phyloP scores from a whole-genome alignment of 1,140 invertebrate species.

The Lethocerus indicus region DNA sequence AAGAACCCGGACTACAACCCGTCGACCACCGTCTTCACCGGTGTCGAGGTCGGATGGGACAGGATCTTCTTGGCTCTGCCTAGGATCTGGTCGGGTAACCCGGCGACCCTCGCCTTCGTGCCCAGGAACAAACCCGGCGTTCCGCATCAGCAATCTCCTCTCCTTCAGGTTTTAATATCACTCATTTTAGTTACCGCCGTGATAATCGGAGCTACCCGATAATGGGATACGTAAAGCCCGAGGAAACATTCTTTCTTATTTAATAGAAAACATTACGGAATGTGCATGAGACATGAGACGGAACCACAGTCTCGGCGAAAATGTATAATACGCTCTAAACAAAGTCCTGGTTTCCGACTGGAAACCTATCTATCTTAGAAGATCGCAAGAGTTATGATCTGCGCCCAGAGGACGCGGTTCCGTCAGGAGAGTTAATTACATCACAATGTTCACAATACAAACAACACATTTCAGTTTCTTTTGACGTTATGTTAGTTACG shows the following conservation, averaged over 20 bases:
- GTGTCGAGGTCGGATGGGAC: conserved; percentile 47
- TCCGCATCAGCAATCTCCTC: conserved; percentile 38
- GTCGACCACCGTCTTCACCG: conserved; percentile 34
- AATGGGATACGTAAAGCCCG: no score
- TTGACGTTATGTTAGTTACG: neutral
- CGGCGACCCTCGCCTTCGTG: conserved; percentile 49
- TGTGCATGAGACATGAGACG: no score
- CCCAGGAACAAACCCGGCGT: conserved; percentile 28
- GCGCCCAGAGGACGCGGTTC: neutral
- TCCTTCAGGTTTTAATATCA: conserved; percentile 31
- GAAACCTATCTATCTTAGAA: neutral
- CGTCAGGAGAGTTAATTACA: neutral
- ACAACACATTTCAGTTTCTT: neutral
- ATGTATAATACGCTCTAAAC: no score
- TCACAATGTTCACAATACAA: neutral
- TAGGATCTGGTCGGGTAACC: conserved; percentile 46
- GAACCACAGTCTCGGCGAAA: no score
- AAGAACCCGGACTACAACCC: conserved; percentile 16
- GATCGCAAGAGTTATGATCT: neutral
- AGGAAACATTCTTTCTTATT: no score
- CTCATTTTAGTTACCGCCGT: no score
- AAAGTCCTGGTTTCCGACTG: no score
- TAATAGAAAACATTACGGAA: no score
- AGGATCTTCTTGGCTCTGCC: conserved; percentile 55
- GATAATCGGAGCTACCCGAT: no score